Conservation (phyloP, 1,140 invertebrate genomes). For the Popillia japonica region DNA sequence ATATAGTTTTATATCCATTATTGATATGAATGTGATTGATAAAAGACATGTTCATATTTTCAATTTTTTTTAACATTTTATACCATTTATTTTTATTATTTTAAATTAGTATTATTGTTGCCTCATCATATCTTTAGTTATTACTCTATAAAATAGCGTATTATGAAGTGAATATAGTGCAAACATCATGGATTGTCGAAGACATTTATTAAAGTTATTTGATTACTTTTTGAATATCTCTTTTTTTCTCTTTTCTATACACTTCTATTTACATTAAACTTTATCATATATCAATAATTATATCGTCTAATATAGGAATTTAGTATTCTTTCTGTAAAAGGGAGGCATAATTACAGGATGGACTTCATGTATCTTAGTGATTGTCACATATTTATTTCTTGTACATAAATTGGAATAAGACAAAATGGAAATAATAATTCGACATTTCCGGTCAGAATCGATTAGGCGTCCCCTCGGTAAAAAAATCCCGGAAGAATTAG, state of each 20-base stretch:
- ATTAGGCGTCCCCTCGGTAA: too few relatives aligned
- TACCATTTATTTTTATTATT: neutral
- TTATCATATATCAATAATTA: neutral
- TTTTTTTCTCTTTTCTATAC: neutral
- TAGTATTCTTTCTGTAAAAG: neutral
- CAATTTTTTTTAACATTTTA: neutral
- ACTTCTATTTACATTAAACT: constrained; percentile 22
- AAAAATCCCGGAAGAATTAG: too few relatives aligned
- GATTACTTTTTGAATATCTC: neutral
- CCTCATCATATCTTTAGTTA: neutral
- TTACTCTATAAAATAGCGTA: neutral
- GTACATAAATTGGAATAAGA: too few relatives aligned
- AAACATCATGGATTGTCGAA: constrained; percentile 25
- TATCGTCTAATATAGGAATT: constrained; percentile 24
- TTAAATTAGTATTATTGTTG: neutral
- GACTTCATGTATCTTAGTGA: neutral
- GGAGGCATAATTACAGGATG: neutral
- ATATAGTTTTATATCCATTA: constrained; percentile 34
- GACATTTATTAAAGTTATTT: constrained; percentile 12
- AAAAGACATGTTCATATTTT: constrained; percentile 5
- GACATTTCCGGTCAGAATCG: too few relatives aligned
- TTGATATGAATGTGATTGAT: constrained; percentile 32
- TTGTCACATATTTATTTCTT: neutral
- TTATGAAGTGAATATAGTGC: constrained; percentile 15
- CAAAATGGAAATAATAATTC: too few relatives aligned